Evolutionary conservation across 2,888 invertebrate genomes (phyloP).

Genomic region (Pecten maximus): DNA sequence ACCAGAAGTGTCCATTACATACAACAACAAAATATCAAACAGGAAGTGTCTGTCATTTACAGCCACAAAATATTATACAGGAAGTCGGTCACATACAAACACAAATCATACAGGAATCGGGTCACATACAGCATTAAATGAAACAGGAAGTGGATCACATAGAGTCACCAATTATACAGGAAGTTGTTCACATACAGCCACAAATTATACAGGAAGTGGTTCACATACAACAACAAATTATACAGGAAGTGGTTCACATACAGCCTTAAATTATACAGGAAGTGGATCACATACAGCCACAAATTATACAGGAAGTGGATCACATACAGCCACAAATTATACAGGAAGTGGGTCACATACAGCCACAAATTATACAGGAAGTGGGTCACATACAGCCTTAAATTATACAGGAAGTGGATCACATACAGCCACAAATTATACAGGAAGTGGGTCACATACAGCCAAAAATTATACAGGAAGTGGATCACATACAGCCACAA

Average conservation of each 20-base stretch:
- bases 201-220: conserved; percentile 24
- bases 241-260: not conserved
- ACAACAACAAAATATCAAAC: too few species aligned
- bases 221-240: not conserved
- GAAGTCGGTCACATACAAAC: not conserved
- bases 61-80: not conserved
- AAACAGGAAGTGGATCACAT: not conserved
- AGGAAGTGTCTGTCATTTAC: too few species aligned
- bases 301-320: not conserved
- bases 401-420: conserved; percentile 2
- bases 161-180: too few species aligned
- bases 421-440: too few species aligned
- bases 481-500: too few species aligned
- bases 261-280: conserved; percentile 16
- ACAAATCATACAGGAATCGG: not conserved
- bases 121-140: not conserved
- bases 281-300: not conserved
- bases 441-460: too few species aligned
- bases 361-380: too few species aligned
- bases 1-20: too few species aligned
- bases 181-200: not conserved
- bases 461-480: too few species aligned
- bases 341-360: not conserved
- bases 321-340: not conserved
- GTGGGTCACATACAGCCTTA: not conserved